These are phyloP conservation scores for Prionace glauca DNA, from an alignment of 2,797 vertebrate genomes.

Conservation along the genomic window DNA sequence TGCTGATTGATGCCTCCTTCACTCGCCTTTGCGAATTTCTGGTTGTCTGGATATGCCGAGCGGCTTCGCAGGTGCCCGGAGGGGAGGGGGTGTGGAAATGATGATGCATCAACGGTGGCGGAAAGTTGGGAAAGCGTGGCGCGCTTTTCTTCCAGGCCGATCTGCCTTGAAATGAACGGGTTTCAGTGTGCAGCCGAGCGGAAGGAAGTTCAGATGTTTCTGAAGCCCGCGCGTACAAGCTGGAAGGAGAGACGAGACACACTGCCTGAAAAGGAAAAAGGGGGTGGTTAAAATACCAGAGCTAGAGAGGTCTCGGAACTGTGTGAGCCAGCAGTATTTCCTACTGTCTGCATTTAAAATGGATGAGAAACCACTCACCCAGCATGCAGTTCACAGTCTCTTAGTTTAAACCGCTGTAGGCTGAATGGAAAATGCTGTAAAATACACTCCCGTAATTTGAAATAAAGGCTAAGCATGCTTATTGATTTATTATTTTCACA, in stretches of 20 bases:
- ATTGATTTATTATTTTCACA: no score
- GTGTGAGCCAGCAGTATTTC: neutral
- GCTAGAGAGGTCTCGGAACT: neutral
- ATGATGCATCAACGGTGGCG: neutral
- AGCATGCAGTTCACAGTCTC: neutral
- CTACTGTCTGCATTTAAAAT: neutral
- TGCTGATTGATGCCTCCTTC: slow-evolving; percentile 30
- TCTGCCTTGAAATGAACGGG: slow-evolving; percentile 28
- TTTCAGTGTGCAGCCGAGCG: slow-evolving; percentile 32
- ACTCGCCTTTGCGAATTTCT: slow-evolving; percentile 18
- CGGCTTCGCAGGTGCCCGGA: neutral
- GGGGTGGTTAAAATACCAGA: neutral
- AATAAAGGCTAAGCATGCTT: neutral
- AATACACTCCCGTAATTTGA: neutral
- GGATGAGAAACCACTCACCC: slow-evolving; percentile 10
- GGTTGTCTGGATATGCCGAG: slow-evolving; percentile 23
- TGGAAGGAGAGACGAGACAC: neutral
- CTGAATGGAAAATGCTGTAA: neutral
- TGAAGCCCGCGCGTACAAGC: slow-evolving; percentile 8
- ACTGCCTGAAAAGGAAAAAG: neutral
- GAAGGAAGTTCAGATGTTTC: slow-evolving; percentile 36
- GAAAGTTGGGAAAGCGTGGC: slow-evolving; percentile 31
- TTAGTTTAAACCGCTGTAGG: neutral
- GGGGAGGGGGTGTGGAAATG: neutral
- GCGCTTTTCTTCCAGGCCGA: slow-evolving; percentile 9